Percentiles rank a stretch among this genome's conserved stretches.
These are phyloP conservation scores for Stegostoma tigrinum DNA, from an alignment of 2,113 vertebrate species.

Conservation along the genomic window DNA sequence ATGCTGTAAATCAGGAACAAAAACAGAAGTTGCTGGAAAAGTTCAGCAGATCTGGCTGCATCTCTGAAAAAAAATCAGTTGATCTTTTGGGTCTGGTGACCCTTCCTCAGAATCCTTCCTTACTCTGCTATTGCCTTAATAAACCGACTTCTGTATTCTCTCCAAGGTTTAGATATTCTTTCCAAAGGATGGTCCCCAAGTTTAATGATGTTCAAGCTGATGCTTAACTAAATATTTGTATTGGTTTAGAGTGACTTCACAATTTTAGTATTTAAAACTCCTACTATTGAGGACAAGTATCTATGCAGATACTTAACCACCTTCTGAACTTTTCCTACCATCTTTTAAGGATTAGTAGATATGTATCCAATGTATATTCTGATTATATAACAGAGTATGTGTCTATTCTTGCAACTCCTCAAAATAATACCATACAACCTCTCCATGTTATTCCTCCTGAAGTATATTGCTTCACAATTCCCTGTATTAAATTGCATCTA, in stretches of 20 bases:
- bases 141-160: not conserved
- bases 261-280: not conserved
- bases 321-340: not conserved
- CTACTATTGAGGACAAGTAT: not conserved
- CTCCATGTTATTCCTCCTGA: not conserved
- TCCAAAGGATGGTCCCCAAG: not conserved
- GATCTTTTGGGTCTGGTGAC: no score
- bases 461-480: not conserved
- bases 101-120: no score
- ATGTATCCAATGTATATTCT: not conserved
- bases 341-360: not conserved
- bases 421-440: not conserved
- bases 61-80: no score
- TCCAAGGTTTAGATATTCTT: not conserved
- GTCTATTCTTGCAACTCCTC: not conserved
- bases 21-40: no score
- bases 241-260: not conserved
- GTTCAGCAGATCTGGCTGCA: no score
- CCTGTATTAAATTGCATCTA: not conserved
- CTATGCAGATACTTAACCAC: not conserved
- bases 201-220: not conserved
- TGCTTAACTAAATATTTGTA: not conserved
- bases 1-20: no score
- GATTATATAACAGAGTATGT: no score
- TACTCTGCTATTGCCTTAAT: not conserved